These are phyloP conservation scores for Malurus melanocephalus DNA, from an alignment of 2,113 vertebrate species.

Conservation along the genomic window DNA sequence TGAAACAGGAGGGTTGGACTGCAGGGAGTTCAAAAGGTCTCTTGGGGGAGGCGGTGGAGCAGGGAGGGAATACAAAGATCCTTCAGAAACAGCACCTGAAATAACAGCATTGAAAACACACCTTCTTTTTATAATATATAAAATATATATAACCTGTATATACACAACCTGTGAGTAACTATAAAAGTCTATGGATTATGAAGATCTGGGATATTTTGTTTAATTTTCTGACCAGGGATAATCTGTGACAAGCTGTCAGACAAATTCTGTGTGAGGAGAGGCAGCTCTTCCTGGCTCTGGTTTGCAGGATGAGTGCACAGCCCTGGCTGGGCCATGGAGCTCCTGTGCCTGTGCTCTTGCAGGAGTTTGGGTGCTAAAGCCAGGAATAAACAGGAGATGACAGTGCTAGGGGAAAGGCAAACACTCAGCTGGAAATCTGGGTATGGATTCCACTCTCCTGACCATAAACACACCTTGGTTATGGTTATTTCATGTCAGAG, in stretches of 20 bases:
- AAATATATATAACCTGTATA: too few relatives aligned
- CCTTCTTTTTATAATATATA: neutral
- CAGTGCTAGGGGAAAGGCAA: neutral
- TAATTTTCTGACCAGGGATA: neutral
- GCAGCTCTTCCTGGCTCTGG: neutral
- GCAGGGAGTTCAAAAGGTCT: slow-evolving; percentile 52
- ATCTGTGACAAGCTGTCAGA: neutral
- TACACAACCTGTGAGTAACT: neutral
- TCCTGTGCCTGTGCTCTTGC: neutral
- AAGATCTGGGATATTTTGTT: neutral
- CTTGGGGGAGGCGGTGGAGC: slow-evolving; percentile 27
- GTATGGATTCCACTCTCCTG: rapidly evolving
- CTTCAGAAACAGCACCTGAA: slow-evolving; percentile 42
- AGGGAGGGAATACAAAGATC: neutral
- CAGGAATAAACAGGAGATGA: neutral
- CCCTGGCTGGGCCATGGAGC: neutral
- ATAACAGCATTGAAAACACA: neutral
- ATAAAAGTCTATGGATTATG: neutral
- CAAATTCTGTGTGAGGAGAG: neutral
- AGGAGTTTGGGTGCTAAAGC: neutral
- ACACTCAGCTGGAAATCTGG: neutral
- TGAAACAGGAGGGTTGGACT: slow-evolving; percentile 14
- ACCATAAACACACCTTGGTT: rapidly evolving
- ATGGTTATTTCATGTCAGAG: neutral
- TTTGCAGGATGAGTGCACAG: neutral